phyloP scores from a whole-genome alignment of 2,797 vertebrate species.

The Eurystomus glaucurus region DNA sequence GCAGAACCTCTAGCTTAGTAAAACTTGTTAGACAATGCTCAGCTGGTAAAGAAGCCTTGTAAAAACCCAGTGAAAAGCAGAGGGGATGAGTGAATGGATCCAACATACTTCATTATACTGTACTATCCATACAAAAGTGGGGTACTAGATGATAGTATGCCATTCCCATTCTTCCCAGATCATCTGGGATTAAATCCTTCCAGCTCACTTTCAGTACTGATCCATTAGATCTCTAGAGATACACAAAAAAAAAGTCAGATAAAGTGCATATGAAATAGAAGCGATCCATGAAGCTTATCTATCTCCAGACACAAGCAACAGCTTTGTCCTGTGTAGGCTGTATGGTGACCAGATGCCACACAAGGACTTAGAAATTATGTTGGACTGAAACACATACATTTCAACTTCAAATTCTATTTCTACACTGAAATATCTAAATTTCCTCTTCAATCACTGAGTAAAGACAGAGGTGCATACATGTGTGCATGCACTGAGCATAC shows the following conservation, averaged over 20 bases:
- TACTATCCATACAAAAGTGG: not conserved
- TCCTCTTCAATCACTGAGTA: not conserved
- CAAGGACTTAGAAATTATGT: not conserved
- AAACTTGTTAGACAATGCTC: not conserved
- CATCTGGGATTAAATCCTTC: not conserved
- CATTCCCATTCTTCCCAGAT: not conserved
- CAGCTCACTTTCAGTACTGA: not conserved
- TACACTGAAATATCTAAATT: not conserved
- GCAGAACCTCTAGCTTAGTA: not conserved
- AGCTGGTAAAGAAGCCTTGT: not conserved
- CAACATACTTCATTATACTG: not conserved
- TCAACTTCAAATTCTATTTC: not conserved
- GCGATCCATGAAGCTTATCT: not conserved
- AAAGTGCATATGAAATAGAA: not conserved
- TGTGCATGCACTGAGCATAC: not conserved
- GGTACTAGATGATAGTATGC: rapidly evolving
- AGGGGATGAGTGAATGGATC: not conserved
- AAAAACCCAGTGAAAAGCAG: not conserved
- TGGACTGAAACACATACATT: not conserved
- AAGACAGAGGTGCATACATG: not conserved
- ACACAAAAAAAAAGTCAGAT: not conserved
- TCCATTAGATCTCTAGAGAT: not conserved
- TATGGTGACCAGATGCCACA: not conserved
- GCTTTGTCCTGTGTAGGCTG: not conserved
- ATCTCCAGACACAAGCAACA: not conserved